phyloP scores from a whole-genome alignment of 2,113 vertebrate species.

The Carettochelys insculpta region DNA sequence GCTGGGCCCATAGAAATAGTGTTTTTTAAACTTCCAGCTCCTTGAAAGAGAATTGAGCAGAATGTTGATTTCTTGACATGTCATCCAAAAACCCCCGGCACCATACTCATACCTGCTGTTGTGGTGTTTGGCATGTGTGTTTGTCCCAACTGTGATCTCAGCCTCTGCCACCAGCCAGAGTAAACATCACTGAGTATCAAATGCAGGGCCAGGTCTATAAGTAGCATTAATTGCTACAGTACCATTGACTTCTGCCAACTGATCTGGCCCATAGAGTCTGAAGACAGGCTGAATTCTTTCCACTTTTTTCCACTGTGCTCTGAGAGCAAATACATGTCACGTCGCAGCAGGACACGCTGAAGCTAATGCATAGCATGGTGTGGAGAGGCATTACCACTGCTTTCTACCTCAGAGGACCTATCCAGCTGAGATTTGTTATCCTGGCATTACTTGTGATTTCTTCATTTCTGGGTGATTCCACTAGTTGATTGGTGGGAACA shows the following conservation, averaged over 20 bases:
- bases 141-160: not conserved
- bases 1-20: not conserved
- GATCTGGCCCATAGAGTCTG: not conserved
- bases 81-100: not conserved
- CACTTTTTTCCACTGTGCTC: not conserved
- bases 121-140: not conserved
- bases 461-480: not conserved
- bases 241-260: not conserved
- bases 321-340: accelerated
- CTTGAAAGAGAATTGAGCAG: not conserved
- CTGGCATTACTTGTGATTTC: not conserved
- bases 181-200: not conserved
- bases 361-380: accelerated
- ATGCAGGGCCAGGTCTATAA: not conserved
- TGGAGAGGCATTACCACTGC: not conserved
- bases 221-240: not conserved
- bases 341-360: not conserved
- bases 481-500: not conserved
- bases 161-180: not conserved
- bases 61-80: not conserved
- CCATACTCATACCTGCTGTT: not conserved
- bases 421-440: not conserved
- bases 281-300: not conserved
- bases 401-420: not conserved
- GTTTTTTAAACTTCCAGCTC: not conserved